These are phyloP conservation scores for Odontophorus gujanensis DNA, from an alignment of 2,113 vertebrate genomes.

Conservation along the genomic window DNA sequence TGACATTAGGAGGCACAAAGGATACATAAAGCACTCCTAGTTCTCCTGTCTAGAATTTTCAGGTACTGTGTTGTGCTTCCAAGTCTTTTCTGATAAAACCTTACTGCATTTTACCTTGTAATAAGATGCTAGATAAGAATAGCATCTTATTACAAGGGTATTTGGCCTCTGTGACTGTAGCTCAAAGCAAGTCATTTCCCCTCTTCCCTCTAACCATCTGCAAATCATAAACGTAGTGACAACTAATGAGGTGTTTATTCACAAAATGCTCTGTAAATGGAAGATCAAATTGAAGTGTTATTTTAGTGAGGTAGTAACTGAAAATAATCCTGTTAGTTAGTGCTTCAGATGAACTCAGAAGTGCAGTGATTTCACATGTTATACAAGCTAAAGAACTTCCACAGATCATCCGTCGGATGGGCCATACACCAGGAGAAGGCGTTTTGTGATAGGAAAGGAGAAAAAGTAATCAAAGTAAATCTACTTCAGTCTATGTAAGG, in stretches of 20 bases:
- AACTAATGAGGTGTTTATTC: background rate
- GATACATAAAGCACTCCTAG: background rate
- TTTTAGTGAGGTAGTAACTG: background rate
- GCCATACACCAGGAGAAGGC: background rate
- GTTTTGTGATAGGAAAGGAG: background rate
- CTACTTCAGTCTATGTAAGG: background rate
- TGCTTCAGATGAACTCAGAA: background rate
- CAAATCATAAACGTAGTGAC: background rate
- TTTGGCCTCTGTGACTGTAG: background rate
- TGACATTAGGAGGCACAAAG: background rate
- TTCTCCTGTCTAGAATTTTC: background rate
- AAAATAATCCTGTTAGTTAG: background rate
- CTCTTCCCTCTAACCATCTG: background rate
- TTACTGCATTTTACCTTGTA: background rate
- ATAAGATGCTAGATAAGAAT: background rate
- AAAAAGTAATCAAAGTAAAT: background rate
- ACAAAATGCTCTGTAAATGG: background rate
- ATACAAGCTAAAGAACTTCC: background rate
- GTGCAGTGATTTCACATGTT: background rate
- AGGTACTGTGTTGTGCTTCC: background rate
- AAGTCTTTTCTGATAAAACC: background rate
- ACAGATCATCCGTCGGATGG: background rate
- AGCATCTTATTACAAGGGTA: background rate
- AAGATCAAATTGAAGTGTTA: conserved; percentile 1
- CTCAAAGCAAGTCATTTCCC: background rate